Evolutionary conservation across 2,888 invertebrate genomes (phyloP), one percentile per base, ranked within the genome.

Genomic region (Eristalis arbustorum): DNA sequence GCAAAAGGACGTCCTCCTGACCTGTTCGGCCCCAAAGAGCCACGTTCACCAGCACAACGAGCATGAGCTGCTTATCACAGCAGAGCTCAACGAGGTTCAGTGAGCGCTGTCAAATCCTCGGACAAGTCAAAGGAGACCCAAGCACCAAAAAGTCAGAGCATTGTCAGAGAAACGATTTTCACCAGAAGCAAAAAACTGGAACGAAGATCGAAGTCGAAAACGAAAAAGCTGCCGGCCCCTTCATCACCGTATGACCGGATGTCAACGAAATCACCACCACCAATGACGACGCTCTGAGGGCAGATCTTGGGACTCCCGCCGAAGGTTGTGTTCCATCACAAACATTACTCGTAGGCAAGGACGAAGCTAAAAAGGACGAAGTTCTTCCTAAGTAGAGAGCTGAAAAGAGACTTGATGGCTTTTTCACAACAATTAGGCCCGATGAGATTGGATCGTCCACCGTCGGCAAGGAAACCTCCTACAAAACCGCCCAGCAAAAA

Each of bases 41-140:
- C 40, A 56, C 13, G 25, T 56, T 0, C 49, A 73, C 13, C 68
- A 62, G 13, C 67, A 66, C 6, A 87, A 87, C 11, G 87, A 87
- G 3, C 78, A 71, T 83, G 96, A 96, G 91, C 94, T 94, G 90
- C 96, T 96, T 91, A 94, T 95, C 1, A 94, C 95, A 0, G 96
- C 97, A 10, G 97, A 31, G 79, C 83, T 0, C 37, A 79, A 31
- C 71, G 59, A 2, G 83, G 83, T 37, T 64, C 57, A 8, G 14
- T 3, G 8, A 31, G 40, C 13, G 49, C 77, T 2, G 74, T 22
- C 18, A 85, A 80, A 1, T 37, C 76, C 8, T 25, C 40, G 6
- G 72, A 73, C 0, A 85, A 66, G 23, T 10, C 1, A 31, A 77
- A 37, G n/a, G 77, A 80, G 13, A 40, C 18, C 13, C 62, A 31